Evolutionary conservation across 2,113 vertebrate species (phyloP).

Genomic region (Neomonachus schauinslandi): DNA sequence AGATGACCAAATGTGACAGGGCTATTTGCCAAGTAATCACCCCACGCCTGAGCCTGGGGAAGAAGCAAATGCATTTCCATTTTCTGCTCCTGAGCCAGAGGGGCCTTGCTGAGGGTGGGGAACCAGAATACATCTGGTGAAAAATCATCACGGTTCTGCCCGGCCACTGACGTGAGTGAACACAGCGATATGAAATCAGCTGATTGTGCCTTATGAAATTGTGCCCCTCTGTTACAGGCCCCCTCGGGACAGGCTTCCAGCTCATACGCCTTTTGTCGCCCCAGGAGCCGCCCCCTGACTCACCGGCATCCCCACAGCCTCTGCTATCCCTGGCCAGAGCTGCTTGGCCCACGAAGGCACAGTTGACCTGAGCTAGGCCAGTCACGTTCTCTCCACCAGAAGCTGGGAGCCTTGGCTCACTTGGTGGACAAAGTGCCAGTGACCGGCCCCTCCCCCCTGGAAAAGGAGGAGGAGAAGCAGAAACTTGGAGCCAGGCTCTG

Average conservation of each 20-base stretch:
- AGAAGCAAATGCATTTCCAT: neutral
- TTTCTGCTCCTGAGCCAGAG: neutral
- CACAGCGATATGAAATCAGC: neutral
- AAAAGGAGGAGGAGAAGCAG: neutral
- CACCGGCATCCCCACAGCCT: neutral
- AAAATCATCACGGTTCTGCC: neutral
- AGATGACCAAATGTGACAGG: slow-evolving; percentile 48
- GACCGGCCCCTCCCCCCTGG: neutral
- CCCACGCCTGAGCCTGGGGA: neutral
- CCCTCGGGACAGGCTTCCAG: neutral
- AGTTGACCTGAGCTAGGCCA: neutral
- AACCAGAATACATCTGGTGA: neutral
- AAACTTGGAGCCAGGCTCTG: neutral
- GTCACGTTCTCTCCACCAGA: neutral
- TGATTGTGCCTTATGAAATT: neutral
- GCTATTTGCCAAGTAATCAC: slow-evolving; percentile 62
- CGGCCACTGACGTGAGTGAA: neutral
- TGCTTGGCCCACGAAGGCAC: neutral
- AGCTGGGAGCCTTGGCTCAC: neutral
- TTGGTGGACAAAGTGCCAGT: neutral
- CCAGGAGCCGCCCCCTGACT: neutral
- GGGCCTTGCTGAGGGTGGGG: neutral
- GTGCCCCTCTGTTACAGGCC: neutral
- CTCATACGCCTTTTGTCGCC: neutral
- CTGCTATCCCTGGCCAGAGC: neutral